Base-by-base conservation (phyloP, 92 coral and sea anemone genomes). In the Porites lobata region DNA sequence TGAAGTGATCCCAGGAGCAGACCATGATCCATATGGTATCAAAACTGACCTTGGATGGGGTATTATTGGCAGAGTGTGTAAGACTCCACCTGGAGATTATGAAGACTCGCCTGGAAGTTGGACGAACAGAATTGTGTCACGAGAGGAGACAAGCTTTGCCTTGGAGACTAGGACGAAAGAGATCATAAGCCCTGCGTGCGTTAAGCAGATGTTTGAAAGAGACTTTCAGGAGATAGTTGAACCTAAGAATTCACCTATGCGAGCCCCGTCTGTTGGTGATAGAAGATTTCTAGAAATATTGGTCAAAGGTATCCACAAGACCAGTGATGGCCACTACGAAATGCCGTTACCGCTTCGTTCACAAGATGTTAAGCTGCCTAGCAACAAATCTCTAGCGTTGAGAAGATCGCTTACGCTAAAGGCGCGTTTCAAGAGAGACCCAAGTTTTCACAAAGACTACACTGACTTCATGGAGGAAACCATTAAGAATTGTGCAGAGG, bases 241-340 rank as follows among this genome's bases (percentile, higher is more conserved):
- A 15, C 24, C 29, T 13, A 19, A 65, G 64, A 65, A 64, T 19
- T 43, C 51, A 6, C 32, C 0, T 29, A 29, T 29, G 32, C 84
- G 63, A 54, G 21, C 87, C 26, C 53, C 87, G 50, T 90, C 93
- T 21, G 72, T 68, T 11, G 91, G 90, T 8, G 96, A 90, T 50
- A 52, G 58, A n/a, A 87, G 21, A 4, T 90, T 93, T 80, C 22
- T 93, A 19, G 69, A 63, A 8, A 90, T 22, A 20, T 8, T 79
- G 72, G 65, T 70, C 12, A 72, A 67, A 50, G 83, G 82, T 43
- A 79, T 85, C 79, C 83, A 74, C 64, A 18, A 90, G 20, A 59
- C 78, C 47, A 66, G 74, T 58, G 87, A 90, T 29, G 87, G 83
- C 50, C 90, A 90, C 66, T 90, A 90, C 26, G 87, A 90, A 53